Evolutionary conservation across 2,888 invertebrate genomes (phyloP).

Genomic region (Ashinkailepas kermadecensis): DNA sequence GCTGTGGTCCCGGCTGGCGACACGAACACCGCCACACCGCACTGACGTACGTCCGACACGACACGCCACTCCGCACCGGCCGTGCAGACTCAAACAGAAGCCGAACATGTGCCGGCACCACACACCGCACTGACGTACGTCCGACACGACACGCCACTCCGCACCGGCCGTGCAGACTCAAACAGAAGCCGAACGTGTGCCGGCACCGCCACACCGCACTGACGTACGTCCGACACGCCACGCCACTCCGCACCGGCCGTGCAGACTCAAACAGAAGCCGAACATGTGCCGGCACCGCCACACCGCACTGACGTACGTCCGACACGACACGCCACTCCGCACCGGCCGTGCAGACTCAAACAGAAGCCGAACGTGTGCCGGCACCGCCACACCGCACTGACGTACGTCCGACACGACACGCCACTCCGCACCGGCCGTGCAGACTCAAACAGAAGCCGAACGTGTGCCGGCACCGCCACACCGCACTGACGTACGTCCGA

Average conservation of each 20-base stretch:
- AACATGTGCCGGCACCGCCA: too few relatives aligned
- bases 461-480: not conserved
- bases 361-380: too few relatives aligned
- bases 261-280: too few relatives aligned
- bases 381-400: not conserved
- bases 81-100: too few relatives aligned
- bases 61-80: not conserved
- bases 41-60: not conserved
- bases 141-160: not conserved
- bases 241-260: not conserved
- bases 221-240: not conserved
- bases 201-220: not conserved
- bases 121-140: not conserved
- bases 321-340: not conserved
- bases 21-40: not conserved
- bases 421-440: not conserved
- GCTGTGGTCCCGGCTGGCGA: slow-evolving; percentile 48
- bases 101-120: too few relatives aligned
- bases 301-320: not conserved
- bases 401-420: not conserved
- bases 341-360: too few relatives aligned
- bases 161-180: too few relatives aligned
- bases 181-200: too few relatives aligned
- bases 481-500: not conserved
- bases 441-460: too few relatives aligned